Conservation (phyloP, 2,888 invertebrate genomes). For the Iphiclides podalirius region DNA sequence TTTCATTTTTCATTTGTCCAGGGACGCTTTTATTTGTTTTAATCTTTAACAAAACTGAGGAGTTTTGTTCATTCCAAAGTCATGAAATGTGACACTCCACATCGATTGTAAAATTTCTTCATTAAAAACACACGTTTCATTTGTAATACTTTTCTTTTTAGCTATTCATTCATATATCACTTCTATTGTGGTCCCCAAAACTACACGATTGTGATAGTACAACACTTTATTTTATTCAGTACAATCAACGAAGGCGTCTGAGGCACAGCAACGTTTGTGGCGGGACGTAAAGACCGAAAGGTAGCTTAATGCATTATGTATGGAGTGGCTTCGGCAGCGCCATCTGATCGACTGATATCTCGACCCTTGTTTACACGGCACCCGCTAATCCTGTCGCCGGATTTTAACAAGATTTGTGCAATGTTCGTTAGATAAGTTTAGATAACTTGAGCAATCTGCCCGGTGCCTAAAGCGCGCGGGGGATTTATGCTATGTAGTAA, state of each 20-base stretch:
- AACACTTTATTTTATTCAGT: too few species aligned
- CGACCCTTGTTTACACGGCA: conserved; percentile 64
- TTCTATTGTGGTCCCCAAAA: too few species aligned
- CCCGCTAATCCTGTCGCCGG: conserved; percentile 61
- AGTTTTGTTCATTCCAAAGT: too few species aligned
- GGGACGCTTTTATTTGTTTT: not conserved
- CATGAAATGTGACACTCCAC: too few species aligned
- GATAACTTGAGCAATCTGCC: conserved; percentile 29
- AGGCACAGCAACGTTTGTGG: conserved; percentile 38
- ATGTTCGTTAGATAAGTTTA: conserved; percentile 39
- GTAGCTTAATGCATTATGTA: conserved; percentile 63
- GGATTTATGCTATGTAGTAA: too few species aligned
- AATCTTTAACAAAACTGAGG: too few species aligned
- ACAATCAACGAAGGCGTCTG: conserved; percentile 27
- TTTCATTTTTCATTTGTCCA: not conserved
- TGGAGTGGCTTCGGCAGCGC: conserved; percentile 42
- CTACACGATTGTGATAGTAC: too few species aligned
- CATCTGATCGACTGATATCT: conserved; percentile 65
- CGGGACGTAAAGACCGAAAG: conserved; percentile 40
- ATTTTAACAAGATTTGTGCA: conserved; percentile 67
- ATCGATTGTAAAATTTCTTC: too few species aligned
- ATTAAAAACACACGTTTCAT: too few species aligned
- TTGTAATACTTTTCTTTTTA: too few species aligned
- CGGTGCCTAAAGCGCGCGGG: conserved; percentile 32
- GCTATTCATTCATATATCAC: too few species aligned